These are phyloP conservation scores for Actias luna DNA, from an alignment of 2,888 invertebrate species.

Conservation along the genomic window DNA sequence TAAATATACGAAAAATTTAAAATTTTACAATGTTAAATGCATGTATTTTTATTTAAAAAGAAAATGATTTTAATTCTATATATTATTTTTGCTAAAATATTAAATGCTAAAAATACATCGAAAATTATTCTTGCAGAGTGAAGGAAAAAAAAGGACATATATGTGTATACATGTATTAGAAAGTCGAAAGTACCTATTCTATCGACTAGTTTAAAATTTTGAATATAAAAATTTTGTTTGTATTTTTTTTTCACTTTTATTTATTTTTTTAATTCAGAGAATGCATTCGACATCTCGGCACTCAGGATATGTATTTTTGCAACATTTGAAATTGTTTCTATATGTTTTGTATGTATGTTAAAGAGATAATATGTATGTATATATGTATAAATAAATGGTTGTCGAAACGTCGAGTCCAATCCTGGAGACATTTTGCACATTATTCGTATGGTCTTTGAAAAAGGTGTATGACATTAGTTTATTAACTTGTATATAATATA, in stretches of 20 bases:
- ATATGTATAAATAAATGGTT: slow-evolving; percentile 39
- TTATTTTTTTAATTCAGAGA: slow-evolving; percentile 40
- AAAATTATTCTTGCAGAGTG: slow-evolving; percentile 65
- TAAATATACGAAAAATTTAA: slow-evolving; percentile 56
- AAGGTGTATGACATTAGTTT: slow-evolving; percentile 71
- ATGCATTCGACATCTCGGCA: slow-evolving; percentile 69
- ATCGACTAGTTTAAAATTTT: slow-evolving; percentile 78
- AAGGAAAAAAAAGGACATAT: slow-evolving; percentile 53
- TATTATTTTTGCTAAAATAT: slow-evolving; percentile 45
- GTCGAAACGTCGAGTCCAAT: slow-evolving; percentile 69
- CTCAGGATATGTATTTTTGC: slow-evolving; percentile 73
- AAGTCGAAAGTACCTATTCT: slow-evolving; percentile 28
- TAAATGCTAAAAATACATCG: slow-evolving; percentile 74
- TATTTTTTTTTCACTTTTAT: slow-evolving; percentile 38
- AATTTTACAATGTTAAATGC: slow-evolving; percentile 66
- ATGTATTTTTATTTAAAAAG: slow-evolving; percentile 60
- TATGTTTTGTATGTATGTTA: slow-evolving; percentile 16
- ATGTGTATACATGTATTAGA: slow-evolving; percentile 34
- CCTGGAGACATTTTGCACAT: slow-evolving; percentile 61
- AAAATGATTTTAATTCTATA: slow-evolving; percentile 37
- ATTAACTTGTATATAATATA: slow-evolving; percentile 79
- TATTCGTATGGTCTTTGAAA: slow-evolving; percentile 68
- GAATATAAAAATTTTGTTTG: slow-evolving; percentile 76
- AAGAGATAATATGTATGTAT: slow-evolving; percentile 30
- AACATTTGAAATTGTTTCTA: slow-evolving; percentile 34